A percentile compares a stretch with the other conserved stretches of the same genome.
phyloP scores from a whole-genome alignment of 2,797 vertebrate species.

The Enteromius treurensis region DNA sequence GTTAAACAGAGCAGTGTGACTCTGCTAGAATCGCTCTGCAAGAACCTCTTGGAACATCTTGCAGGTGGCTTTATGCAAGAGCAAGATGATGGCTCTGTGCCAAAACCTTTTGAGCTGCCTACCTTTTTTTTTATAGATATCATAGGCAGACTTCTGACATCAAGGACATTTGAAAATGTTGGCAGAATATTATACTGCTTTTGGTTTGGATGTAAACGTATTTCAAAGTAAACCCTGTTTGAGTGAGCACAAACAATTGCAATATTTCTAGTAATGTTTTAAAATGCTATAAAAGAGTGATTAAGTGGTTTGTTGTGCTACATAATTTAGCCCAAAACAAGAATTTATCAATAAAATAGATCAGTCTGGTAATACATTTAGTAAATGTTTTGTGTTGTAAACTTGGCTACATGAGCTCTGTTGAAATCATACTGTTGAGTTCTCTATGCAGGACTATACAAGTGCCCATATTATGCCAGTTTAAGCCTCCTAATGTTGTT shows the following conservation, averaged over 20 bases:
- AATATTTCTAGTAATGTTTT: no score
- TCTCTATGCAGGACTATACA: no score
- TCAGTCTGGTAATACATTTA: neutral
- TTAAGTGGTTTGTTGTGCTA: neutral
- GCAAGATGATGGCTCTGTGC: slow-evolving; percentile 15
- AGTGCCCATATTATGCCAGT: no score
- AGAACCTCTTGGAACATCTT: neutral
- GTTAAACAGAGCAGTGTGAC: neutral
- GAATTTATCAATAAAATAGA: neutral
- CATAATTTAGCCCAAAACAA: neutral
- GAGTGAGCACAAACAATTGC: neutral
- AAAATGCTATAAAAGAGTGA: no score
- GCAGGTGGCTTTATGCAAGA: slow-evolving; percentile 24
- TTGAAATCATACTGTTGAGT: no score
- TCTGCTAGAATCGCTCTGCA: neutral
- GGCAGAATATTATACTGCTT: neutral
- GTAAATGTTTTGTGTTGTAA: neutral
- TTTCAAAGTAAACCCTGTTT: neutral
- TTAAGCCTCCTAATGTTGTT: no score
- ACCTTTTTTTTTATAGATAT: neutral
- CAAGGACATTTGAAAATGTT: neutral
- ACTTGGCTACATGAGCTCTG: neutral
- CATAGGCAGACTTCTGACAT: neutral
- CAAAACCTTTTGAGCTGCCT: slow-evolving; percentile 15
- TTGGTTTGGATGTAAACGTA: neutral